Evolutionary conservation across 2,113 vertebrate species (phyloP), one percentile per base, ranked within the genome.

Genomic region (Mus pahari): DNA sequence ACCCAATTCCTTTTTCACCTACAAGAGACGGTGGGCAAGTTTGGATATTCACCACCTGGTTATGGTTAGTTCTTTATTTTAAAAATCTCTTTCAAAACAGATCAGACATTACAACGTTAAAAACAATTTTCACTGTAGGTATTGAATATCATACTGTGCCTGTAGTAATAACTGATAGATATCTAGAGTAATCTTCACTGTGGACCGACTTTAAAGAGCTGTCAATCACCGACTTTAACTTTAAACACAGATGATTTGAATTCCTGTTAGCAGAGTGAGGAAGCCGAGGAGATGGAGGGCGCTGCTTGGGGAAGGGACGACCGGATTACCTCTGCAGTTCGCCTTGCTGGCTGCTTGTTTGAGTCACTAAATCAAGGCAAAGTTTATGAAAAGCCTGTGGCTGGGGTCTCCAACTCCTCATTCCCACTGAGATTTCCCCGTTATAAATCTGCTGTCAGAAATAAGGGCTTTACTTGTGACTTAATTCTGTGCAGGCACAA

Each of bases 331-430:
- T 98, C 97, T 96, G 97, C 98, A 98, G 98, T 98, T 98, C 96
- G 98, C 96, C 97, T 97, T 98, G 98, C 98, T 98, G 98, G 97
- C 97, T 97, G 97, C 96, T 98, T 95, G 97, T 96, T 97, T 97
- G 97, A 98, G 98, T 98, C 98, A 98, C 98, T 98, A 98, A 98
- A 98, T 98, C 98, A 98, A 98, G 98, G 97, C 98, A 98, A 98
- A 98, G 99, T 99, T 99, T 99, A 99, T 99, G 98, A 99, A 99
- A 98, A 98, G 97, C 97, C 98, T 98, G 98, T 97, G 96, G 98
- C 78, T 0, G 98, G 96, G 98, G 97, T 98, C 98, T 98, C 98
- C 99, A 98, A 98, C 98, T 98, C 98, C 98, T 99, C 98, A 24
- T 98, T 98, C 99, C 98, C 98, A 98, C 98, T 98, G 99, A 83